Conservation (phyloP, 2,113 vertebrate species). For the Equus przewalskii region DNA sequence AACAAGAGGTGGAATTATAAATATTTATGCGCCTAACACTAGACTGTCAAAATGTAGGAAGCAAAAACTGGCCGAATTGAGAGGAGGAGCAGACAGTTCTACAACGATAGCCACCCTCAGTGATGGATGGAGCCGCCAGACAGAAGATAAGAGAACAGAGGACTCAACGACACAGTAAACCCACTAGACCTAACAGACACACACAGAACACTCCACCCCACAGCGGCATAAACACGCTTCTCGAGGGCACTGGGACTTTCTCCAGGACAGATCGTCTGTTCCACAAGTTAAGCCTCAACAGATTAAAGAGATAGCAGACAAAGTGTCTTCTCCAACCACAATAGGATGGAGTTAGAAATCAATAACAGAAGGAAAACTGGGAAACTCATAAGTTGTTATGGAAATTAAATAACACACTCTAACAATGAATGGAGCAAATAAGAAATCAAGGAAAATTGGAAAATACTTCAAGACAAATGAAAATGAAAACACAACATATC, state of each 20-base stretch:
- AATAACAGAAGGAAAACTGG: neutral
- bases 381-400: neutral
- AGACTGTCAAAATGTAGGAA: neutral
- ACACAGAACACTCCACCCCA: neutral
- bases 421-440: neutral
- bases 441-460: neutral
- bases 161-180: too few species aligned
- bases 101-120: neutral
- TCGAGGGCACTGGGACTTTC: neutral
- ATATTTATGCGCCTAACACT: neutral
- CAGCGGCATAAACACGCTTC: fast-evolving
- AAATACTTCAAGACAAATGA: neutral
- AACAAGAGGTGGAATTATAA: neutral
- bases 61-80: neutral
- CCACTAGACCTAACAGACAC: neutral
- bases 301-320: neutral
- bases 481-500: neutral
- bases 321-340: neutral
- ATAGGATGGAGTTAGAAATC: neutral
- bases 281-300: neutral
- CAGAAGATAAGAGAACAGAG: neutral
- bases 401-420: neutral
- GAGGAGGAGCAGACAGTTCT: neutral
- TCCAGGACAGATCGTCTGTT: neutral
- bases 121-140: neutral